These are phyloP conservation scores for Indicator indicator DNA, from an alignment of 2,113 vertebrate genomes.

Conservation along the genomic window DNA sequence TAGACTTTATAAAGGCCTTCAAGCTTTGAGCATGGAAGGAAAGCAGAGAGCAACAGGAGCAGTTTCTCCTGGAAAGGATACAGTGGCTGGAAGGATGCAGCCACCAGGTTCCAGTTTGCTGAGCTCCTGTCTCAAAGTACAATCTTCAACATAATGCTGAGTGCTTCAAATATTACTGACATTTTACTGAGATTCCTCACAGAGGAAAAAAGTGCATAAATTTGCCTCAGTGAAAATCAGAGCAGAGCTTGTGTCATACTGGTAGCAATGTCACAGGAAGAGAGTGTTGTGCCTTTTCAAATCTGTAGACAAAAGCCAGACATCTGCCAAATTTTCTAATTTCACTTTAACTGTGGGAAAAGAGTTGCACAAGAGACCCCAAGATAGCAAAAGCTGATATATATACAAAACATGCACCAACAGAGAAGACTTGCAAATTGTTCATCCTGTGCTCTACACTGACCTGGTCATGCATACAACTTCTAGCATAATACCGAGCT, in stretches of 20 bases:
- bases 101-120: neutral
- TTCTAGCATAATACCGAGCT: neutral
- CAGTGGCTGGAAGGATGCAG: neutral
- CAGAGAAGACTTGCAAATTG: neutral
- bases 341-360: neutral
- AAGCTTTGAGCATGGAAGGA: neutral
- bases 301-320: neutral
- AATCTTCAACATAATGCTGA: neutral
- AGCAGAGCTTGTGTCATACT: neutral
- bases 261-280: neutral
- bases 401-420: neutral
- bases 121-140: neutral
- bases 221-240: neutral
- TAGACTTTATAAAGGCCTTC: neutral
- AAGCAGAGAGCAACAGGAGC: neutral
- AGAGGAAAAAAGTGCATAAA: neutral
- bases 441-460: neutral
- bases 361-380: neutral
- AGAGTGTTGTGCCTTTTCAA: neutral
- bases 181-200: neutral
- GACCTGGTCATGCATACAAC: accelerated
- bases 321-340: neutral
- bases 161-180: neutral
- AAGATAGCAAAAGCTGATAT: neutral
- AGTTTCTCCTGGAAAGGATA: neutral